phyloP scores from a whole-genome alignment of 1,140 invertebrate genomes.

The Rhyacophila brunnea region DNA sequence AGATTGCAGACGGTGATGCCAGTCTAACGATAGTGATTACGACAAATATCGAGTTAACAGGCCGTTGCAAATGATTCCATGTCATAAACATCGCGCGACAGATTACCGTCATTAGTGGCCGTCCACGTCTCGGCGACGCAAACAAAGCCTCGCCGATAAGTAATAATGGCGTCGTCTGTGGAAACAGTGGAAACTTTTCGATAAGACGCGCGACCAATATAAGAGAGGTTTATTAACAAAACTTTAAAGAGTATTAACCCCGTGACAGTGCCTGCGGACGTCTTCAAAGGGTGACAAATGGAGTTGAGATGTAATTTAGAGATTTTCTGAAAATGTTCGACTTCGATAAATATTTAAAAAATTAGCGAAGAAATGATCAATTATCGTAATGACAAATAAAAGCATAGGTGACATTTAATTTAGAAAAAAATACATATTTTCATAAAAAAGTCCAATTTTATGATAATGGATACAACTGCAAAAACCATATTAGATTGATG shows the following conservation, averaged over 20 bases:
- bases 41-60: slow-evolving; percentile 21
- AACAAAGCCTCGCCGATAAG: slow-evolving; percentile 18
- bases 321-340: too few species aligned
- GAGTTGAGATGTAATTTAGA: not conserved
- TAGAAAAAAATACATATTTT: too few species aligned
- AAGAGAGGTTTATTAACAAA: not conserved
- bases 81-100: slow-evolving; percentile 32
- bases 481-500: too few species aligned
- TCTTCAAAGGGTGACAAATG: slow-evolving; percentile 8
- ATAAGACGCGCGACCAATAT: not conserved
- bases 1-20: not conserved
- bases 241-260: not conserved
- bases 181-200: slow-evolving; percentile 2
- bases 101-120: slow-evolving; percentile 32
- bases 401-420: too few species aligned
- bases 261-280: not conserved
- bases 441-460: too few species aligned
- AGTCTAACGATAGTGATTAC: slow-evolving; percentile 23
- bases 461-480: too few species aligned
- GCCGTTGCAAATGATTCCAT: slow-evolving; percentile 28
- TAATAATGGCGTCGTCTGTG: slow-evolving; percentile 18
- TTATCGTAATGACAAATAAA: too few species aligned
- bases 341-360: too few species aligned
- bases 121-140: slow-evolving; percentile 4
- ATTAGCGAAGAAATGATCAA: too few species aligned